Conservation (phyloP, 1,140 invertebrate genomes). For the Aphelinus atriplicis region DNA sequence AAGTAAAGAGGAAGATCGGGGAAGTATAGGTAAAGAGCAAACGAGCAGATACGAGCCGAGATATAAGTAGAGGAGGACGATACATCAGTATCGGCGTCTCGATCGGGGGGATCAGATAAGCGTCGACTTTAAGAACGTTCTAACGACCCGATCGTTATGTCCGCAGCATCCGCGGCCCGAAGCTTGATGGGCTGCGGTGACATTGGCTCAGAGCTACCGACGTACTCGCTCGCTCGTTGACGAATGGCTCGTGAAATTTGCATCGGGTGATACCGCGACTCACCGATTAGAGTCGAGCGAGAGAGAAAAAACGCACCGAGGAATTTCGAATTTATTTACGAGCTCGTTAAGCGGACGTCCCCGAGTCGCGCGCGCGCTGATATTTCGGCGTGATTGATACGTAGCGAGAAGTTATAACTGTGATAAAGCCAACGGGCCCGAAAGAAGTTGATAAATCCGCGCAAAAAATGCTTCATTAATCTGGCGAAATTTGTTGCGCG, state of each 20-base stretch:
- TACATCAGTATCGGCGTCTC: conserved; percentile 31
- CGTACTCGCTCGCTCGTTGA: neutral
- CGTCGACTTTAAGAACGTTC: conserved; percentile 17
- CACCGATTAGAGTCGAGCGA: neutral
- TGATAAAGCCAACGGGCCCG: neutral
- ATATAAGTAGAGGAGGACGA: neutral
- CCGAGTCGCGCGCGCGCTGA: neutral
- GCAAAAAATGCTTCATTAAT: neutral
- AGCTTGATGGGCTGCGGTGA: conserved; percentile 6
- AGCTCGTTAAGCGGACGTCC: conserved; percentile 13
- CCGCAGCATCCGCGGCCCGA: neutral
- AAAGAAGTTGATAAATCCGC: neutral
- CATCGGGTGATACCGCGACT: neutral
- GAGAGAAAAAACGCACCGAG: conserved; percentile 6
- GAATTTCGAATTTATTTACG: conserved; percentile 22
- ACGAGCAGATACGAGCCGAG: neutral
- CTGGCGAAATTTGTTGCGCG: neutral
- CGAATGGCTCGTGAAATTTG: conserved; percentile 12
- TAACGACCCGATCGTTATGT: conserved; percentile 32
- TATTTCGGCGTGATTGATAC: neutral
- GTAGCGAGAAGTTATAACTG: neutral
- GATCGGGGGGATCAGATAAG: conserved; percentile 36
- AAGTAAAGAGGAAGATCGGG: neutral
- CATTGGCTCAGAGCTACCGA: neutral
- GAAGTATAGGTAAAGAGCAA: neutral